Evolutionary conservation across 2,888 invertebrate genomes (phyloP), one percentile per base, ranked within the genome.

Genomic region (Tholera decimalis): DNA sequence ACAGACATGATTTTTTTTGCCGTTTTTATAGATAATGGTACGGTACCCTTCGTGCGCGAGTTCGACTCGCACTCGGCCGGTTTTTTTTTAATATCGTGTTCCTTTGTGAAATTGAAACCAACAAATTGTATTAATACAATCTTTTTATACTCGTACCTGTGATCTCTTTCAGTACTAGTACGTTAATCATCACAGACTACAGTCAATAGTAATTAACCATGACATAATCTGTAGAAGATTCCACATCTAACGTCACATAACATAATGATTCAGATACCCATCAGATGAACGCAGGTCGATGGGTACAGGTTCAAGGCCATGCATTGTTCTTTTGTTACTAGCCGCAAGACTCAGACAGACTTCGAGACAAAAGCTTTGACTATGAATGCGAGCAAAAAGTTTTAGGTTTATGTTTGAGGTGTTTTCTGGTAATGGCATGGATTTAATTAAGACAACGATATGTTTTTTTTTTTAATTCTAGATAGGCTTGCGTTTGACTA

Each of bases 241-340:
- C 24, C 30, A 43, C 24, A 59, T 46, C 44, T 43, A n/a, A 43
- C n/a, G 24, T 55, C 43, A 26, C 28, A n/a, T n/a, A n/a, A n/a
- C n/a, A 39, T 37, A 61, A 56, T 73, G 24, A 24, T 49, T 20
- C 44, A 59, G 64, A 50, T 69, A 11, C 2, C 26, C 9, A 59
- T 71, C 55, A 64, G 68, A 71, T 75, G 61, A 54, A 30, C 49
- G 28, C 81, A 75, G 81, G 73, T 78, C 76, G 69, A 54, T 64
- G 63, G 24, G 59, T 50, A 56, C 57, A 54, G 58, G 83, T 81
- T 82, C 77, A 80, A 75, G 83, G 83, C 51, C 63, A 46, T 6
- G 37, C 64, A 82, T 82, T 82, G 82, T 80, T 79, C 74, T 79
- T 80, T 73, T 80, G 80, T 80, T 63, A 37, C 51, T 41, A 60